Evolutionary conservation across 2,113 vertebrate species (phyloP), one percentile per base, ranked within the genome.

Genomic region (Lathamus discolor): DNA sequence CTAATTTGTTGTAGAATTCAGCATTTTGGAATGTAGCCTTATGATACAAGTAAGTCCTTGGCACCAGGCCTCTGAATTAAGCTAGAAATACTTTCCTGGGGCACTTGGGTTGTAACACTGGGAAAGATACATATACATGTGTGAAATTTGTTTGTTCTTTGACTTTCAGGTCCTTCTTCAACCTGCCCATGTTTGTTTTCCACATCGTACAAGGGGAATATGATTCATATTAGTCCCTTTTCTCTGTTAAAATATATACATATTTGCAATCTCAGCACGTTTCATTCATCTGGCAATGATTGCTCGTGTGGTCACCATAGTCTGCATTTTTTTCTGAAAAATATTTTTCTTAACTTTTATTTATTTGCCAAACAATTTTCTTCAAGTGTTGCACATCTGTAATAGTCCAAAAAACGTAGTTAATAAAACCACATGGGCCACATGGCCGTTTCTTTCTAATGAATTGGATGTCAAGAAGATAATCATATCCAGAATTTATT

Each of bases 371-470:
- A 48, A 83, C 3, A 39, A 10, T 74, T 92, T 81, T 81, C 31
- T 88, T 86, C 44, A 66, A 73, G 69, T 57, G 29, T 74, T 88
- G 59, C 73, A 74, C 81, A 83, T 92, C 89, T 92, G 86, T 70
- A 81, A 37, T 28, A 86, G n/a, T 74, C 29, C 64, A 74, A 35
- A 94, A 43, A 66, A 72, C 4, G 17, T 70, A 74, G 64, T 91
- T 91, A 75, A 46, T 91, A 87, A 94, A 92, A 87, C 68, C 81
- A 91, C 61, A 61, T 91, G 84, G 81, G 51, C 74, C 29, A 16
- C 82, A 67, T 86, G 80, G 63, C 75, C 1, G 22, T 84, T 90
- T 31, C 37, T 72, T n/a, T 49, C 84, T 61, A 48, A 57, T 68
- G 57, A 82, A 85, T 64, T 85, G 35, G 24, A 90, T 85, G 85